phyloP scores from a whole-genome alignment of 1,140 invertebrate genomes.

The Drosophila mayri region DNA sequence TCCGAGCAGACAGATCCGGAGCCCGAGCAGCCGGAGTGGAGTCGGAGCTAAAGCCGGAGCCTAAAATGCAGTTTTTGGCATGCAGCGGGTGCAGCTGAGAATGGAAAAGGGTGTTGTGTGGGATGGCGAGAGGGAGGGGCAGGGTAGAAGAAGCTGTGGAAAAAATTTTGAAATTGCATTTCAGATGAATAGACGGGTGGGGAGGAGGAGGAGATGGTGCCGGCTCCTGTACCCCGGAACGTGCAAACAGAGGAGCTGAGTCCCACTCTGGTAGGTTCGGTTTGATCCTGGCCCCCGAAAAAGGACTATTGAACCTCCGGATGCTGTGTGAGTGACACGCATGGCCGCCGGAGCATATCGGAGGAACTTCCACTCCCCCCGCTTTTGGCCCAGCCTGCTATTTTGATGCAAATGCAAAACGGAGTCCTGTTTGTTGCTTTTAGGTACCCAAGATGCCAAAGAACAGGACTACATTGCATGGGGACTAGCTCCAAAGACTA shows the following conservation, averaged over 20 bases:
- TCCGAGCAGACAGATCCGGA: conserved; percentile 35
- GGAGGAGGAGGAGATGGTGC: background rate
- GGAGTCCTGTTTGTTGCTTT: conserved; percentile 48
- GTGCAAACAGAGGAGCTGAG: conserved; percentile 4
- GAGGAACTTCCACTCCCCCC: conserved; percentile 12
- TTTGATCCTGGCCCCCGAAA: conserved; percentile 41
- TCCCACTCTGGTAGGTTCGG: conserved; percentile 43
- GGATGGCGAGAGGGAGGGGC: conserved; percentile 3
- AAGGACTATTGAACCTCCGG: conserved; percentile 73
- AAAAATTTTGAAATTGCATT: conserved; percentile 83
- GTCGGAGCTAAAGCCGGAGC: conserved; percentile 44
- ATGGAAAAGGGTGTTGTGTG: background rate
- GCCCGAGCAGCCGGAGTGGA: conserved; percentile 20
- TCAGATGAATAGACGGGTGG: conserved; percentile 73
- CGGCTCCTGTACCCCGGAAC: background rate
- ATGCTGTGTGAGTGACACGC: conserved; percentile 71
- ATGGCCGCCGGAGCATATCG: conserved; percentile 63
- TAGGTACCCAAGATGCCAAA: conserved; percentile 2
- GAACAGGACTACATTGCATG: background rate
- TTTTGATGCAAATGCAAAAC: conserved; percentile 77
- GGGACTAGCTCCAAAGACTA: conserved; percentile 29
- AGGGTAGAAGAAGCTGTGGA: conserved; percentile 66
- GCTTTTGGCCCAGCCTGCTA: conserved; percentile 23
- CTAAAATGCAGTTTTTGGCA: conserved; percentile 80
- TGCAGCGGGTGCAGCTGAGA: conserved; percentile 39